Base-by-base conservation (phyloP, 2,888 invertebrate genomes). In the Cepaea hortensis region DNA sequence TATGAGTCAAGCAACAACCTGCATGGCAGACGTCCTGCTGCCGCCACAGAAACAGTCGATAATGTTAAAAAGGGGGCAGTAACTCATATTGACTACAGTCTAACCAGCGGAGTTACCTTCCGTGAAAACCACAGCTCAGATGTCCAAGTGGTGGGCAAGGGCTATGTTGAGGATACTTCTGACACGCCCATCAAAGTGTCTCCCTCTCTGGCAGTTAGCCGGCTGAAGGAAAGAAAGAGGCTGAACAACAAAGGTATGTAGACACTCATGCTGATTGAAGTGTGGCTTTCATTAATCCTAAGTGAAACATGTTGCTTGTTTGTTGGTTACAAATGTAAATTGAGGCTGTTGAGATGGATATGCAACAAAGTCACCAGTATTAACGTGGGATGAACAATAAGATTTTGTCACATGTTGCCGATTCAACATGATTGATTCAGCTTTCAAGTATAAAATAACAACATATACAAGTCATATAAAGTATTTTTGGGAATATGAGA, bases 61-160 rank as follows among this genome's bases (percentile, higher is more conserved):
- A 72, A 50, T 55, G 70, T 76, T 65, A 87, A 48, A 61, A 85
- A 75, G 61, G 76, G 65, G 46, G 84, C 20, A 0, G 82, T 86
- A 50, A 75, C 87, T 50, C 91, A 90, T 85, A 88, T 92, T 84
- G 93, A 93, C 88, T 93, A 91, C 90, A 93, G 91, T 86, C 93
- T 93, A 15, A 84, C 88, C 55, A 93, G 93, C 89, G 93, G 93
- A 7, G 93, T 93, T 20, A 94, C 93, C 35, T 94, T 94, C 90
- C 89, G 92, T n/a, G 92, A 92, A 88, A 93, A 93, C 88, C 90
- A 88, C 82, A 93, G 90, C 84, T 92, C 93, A 0, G 93, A 93
- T 86, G 93, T 93, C 48, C 91, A 92, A 86, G 92, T 94, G 35
- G 93, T 93, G n/a, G 94, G 94, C 6, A 91, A 90, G 81, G 93